phyloP scores from a whole-genome alignment of 2,113 vertebrate genomes.

The Butastur rufipennis region DNA sequence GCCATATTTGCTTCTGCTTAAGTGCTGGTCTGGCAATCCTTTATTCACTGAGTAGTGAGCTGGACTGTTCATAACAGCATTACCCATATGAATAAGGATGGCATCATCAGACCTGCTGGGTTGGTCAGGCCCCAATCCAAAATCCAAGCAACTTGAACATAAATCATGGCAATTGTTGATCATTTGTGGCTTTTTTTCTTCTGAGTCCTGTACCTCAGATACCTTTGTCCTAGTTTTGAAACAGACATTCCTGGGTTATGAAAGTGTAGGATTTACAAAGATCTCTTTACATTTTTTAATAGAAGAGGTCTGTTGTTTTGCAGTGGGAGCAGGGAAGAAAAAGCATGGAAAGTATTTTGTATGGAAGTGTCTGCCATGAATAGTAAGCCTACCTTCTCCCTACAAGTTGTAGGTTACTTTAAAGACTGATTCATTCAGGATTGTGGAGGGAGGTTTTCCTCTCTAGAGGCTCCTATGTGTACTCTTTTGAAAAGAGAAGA shows the following conservation, averaged over 20 bases:
- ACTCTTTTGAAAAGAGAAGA: neutral
- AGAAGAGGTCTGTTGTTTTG: neutral
- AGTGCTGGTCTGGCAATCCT: slow-evolving; percentile 35
- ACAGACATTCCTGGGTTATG: neutral
- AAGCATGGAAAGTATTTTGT: neutral
- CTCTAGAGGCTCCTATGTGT: neutral
- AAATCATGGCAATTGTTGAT: neutral
- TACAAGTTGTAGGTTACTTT: neutral
- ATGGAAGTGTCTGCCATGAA: neutral
- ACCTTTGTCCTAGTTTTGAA: neutral
- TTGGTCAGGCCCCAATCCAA: neutral
- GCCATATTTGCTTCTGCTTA: slow-evolving; percentile 57
- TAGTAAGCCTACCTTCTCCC: neutral
- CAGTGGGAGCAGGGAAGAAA: neutral
- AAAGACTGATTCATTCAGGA: neutral
- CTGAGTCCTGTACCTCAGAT: neutral
- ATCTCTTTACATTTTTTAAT: neutral
- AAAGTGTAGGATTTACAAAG: neutral
- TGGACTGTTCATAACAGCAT: neutral
- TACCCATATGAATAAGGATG: neutral
- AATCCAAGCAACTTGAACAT: neutral
- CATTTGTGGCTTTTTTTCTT: neutral
- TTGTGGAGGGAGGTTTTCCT: neutral
- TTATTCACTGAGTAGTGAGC: neutral
- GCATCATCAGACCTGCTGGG: neutral